Base-by-base conservation (phyloP, 2,888 invertebrate genomes). In the Smittia aterrima region DNA sequence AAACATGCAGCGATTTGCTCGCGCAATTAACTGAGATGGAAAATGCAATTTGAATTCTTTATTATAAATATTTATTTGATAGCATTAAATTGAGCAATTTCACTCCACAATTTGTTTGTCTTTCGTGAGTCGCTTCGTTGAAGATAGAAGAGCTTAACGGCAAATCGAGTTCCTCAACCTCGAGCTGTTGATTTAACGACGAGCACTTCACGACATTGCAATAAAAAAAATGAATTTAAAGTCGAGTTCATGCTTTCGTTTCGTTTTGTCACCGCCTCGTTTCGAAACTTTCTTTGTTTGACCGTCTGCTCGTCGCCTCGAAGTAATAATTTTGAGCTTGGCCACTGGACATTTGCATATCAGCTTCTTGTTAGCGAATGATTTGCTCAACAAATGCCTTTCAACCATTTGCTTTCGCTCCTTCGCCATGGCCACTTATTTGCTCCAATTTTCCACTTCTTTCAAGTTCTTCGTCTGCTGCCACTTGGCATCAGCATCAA, bases 1-100 rank as follows among this genome's bases (percentile, higher is more conserved):
- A 70, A 70, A 70, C 53, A 70, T 47, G 41, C 32, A 41, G 68
- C 41, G 38, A 68, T 41, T 68, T 41, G 18, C 24, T 20, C 9
- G 22, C 58, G 11, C 38, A 38, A 38, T 38, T 38, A 38, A 38
- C 18, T 66, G 20, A 38, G 38, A 66, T 66, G 24, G 58, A 27
- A 70, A 70, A 24, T 54, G 70, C 24, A 70, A 70, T 70, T 53
- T 70, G 9, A 70, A 40, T 24, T 53, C 13, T 38, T 38, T 32
- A 38, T 40, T 67, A 11, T 66, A 7, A 32, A 32, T 27, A 6
- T 27, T 18, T 20, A 27, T 53, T 70, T 70, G 47, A 70, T 54
- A 11, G 47, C 68, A 54, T 53, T 32, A 70, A 70, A 70, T 70
- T 70, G 54, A 47, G 70, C 70, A 70, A 70, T 70, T 70, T 70